Evolutionary conservation across 1,140 invertebrate genomes (phyloP).

Genomic region (Lutraria rhynchaena): DNA sequence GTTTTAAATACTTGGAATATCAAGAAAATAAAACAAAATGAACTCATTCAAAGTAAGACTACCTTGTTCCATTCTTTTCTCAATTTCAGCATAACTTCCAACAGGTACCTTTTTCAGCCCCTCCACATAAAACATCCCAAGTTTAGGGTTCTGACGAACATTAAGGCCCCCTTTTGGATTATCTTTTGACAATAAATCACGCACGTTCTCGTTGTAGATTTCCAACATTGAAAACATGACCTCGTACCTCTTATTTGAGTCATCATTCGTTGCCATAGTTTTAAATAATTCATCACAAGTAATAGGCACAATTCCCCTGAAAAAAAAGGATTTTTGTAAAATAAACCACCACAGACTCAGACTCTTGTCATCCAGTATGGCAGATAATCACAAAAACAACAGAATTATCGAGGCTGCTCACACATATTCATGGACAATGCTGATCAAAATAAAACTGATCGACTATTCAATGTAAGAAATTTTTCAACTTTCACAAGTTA

Average conservation of each 20-base stretch:
- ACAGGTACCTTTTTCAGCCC: constrained; percentile 81
- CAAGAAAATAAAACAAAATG: too few species aligned
- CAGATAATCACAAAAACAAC: too few species aligned
- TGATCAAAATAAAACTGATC: too few species aligned
- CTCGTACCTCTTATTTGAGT: constrained; percentile 79
- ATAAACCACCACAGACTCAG: too few species aligned
- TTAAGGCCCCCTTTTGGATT: constrained; percentile 81
- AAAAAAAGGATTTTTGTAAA: too few species aligned
- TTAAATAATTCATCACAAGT: constrained; percentile 82
- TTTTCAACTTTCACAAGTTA: too few species aligned
- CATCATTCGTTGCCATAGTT: constrained; percentile 76
- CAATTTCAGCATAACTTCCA: constrained; percentile 82
- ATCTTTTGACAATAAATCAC: constrained; percentile 81
- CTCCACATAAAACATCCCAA: constrained; percentile 82
- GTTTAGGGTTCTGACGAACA: constrained; percentile 81
- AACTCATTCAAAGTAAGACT: too few species aligned
- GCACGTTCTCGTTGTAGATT: constrained; percentile 83
- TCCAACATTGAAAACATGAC: constrained; percentile 83
- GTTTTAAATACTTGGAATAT: too few species aligned
- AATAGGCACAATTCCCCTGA: constrained; percentile 82
- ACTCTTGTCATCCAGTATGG: too few species aligned
- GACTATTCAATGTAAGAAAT: too few species aligned
- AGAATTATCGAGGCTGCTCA: too few species aligned
- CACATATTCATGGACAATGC: too few species aligned
- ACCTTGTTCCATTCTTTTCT: constrained; percentile 82